Base-by-base conservation (phyloP, 2,113 vertebrate species). In the Marmota monax region DNA sequence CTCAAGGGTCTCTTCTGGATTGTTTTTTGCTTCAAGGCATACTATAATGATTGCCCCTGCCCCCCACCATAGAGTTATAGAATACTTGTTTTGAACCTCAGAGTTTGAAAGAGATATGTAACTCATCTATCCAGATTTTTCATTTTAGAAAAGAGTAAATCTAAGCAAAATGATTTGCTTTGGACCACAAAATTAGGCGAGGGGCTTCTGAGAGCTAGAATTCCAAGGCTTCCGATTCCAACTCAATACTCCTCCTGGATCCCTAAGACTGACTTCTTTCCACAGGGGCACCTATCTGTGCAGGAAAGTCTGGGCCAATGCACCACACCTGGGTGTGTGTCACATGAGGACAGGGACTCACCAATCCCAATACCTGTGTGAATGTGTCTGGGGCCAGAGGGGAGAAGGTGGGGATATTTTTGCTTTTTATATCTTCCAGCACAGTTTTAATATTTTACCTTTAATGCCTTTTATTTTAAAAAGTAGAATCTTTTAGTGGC, bases 1-100 rank as follows among this genome's bases (percentile, higher is more conserved):
- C 45, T 42, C 53, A 34, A 11, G 48, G 20, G 37, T 56, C 51
- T 93, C 67, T 27, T 65, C n/a, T 39, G 70, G 23, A 12, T 48
- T 72, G 23, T 58, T 16, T 9, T 22, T 32, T 9, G 67, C 17
- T 45, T 56, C 23, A 48, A 34, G 13, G 39, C 17, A 73, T 42
- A 69, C 1, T 34, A 17, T 14, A 72, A 93, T 32, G 51, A 80
- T 56, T 70, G 37, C 8, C 37, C 77, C 77, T 51, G 8, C n/a
- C 29, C 25, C 7, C 27, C 4, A 73, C n/a, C 5, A 22, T 5
- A 78, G 23, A 34, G 29, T 79, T 48, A n/a, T 22, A 12, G 63
- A 58, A 67, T 48, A 72, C 14, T 77, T 78, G 32, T 89, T 92
- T 85, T 58, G 73, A 95, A 88, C 16, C 22, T 80, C 61, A 69